Percentiles rank a stretch among this genome's conserved stretches.
phyloP scores from a whole-genome alignment of 2,888 invertebrate genomes.

The Agrotis puta region DNA sequence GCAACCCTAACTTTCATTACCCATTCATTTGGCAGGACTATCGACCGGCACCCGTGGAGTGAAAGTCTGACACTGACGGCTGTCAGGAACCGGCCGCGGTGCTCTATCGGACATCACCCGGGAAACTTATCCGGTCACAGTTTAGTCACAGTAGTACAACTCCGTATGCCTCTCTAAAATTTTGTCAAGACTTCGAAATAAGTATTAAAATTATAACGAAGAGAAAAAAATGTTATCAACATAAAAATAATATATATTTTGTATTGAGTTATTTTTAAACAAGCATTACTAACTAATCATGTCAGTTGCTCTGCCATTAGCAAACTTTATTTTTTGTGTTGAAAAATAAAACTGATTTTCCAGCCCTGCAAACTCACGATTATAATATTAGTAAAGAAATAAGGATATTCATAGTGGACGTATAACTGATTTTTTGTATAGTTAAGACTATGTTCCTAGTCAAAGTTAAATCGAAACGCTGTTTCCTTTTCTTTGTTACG shows the following conservation, averaged over 20 bases:
- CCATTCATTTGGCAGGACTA: conserved; percentile 60
- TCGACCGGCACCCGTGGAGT: conserved; percentile 47
- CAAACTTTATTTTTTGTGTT: too few species aligned
- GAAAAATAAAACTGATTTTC: too few species aligned
- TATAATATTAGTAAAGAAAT: too few species aligned
- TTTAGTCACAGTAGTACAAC: conserved; percentile 26
- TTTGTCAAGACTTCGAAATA: background rate
- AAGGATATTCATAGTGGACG: too few species aligned
- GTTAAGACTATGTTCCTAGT: background rate
- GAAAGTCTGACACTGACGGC: conserved; percentile 65
- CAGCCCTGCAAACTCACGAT: too few species aligned
- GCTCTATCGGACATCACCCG: conserved; percentile 68
- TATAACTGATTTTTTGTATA: too few species aligned
- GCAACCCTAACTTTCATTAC: conserved; percentile 44
- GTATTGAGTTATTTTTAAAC: background rate
- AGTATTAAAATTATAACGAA: too few species aligned
- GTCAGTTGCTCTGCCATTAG: background rate
- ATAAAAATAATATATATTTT: background rate
- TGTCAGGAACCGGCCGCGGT: conserved; percentile 59
- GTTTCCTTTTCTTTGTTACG: background rate
- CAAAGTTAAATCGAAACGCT: background rate
- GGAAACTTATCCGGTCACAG: conserved; percentile 62
- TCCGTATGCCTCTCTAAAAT: background rate
- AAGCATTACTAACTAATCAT: background rate
- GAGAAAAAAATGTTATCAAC: too few species aligned